Evolutionary conservation across 2,888 invertebrate genomes (phyloP), one percentile per base, ranked within the genome.

Genomic region (Polyommatus iphigenia): DNA sequence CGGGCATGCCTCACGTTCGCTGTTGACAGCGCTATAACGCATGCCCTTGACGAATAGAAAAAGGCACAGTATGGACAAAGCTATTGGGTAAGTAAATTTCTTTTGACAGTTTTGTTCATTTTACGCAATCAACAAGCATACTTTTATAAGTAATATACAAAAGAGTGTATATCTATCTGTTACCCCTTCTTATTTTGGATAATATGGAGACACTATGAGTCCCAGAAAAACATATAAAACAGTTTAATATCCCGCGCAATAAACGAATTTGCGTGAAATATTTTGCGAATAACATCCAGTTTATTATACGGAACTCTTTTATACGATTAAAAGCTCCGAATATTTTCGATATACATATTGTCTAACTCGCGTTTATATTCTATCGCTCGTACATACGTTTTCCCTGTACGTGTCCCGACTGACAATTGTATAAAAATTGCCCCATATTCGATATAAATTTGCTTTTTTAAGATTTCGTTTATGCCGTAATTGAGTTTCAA

Each of bases 311-410:
- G 20, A 20, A 20, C 18, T 20, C 59, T 20, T 59, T 10, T 59
- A 59, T 10, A 59, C 59, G 18, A 59, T 59, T 59, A 59, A 20
- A 59, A 8, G 20, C 20, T n/a, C n/a, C 57, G n/a, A 59, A 59
- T n/a, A 20, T 59, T n/a, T n/a, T 8, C 20, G 3, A 10, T 59
- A 59, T 20, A 20, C 3, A 59, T 59, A 59, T 59, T 59, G 59
- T 59, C 20, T 59, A 59, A 59, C 20, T 59, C 20, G 8, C 59
- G 59, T 59, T 59, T 59, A 59, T 59, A 59, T 59, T 20, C 20
- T 59, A 59, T 59, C 59, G 59, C 59, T 59, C 59, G 20, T 59
- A 59, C 59, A 10, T 59, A n/a, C 59, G 20, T 59, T 59, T 59
- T 20, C 20, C 59, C n/a, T 20, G 59, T 59, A 59, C 59, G 59